Percentiles rank a stretch among this genome's conserved stretches.
phyloP scores from a whole-genome alignment of 2,797 vertebrate species.

The Bradypodion pumilum region DNA sequence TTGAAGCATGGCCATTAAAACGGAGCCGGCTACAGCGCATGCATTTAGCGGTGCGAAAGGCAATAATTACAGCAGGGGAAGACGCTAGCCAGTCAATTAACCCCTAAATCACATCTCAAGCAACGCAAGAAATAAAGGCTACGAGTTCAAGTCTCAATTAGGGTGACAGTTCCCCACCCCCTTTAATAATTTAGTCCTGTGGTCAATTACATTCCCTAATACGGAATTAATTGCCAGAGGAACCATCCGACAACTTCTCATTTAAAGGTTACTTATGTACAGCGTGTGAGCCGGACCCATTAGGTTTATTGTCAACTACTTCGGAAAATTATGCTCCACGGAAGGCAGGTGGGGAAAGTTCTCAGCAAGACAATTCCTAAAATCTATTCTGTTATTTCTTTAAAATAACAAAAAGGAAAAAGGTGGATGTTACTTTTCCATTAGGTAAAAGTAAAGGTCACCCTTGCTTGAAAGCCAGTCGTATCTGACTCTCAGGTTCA shows the following conservation, averaged over 20 bases:
- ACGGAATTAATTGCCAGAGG: conserved; percentile 60
- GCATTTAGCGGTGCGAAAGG: conserved; percentile 44
- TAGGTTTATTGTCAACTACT: conserved; percentile 13
- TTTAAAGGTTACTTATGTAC: conserved; percentile 47
- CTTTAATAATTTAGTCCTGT: conserved; percentile 57
- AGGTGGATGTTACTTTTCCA: too few relatives aligned
- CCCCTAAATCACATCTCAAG: conserved; percentile 59
- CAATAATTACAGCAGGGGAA: conserved; percentile 67
- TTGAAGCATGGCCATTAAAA: conserved; percentile 42
- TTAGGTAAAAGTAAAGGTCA: too few relatives aligned
- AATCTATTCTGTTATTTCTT: neutral
- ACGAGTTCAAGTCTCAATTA: conserved; percentile 61
- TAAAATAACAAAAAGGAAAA: too few relatives aligned
- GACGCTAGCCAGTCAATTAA: conserved; percentile 66
- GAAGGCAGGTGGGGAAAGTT: neutral
- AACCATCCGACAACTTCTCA: conserved; percentile 47
- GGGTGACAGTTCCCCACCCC: conserved; percentile 45
- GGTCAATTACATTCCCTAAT: conserved; percentile 59
- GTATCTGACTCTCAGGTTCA: too few relatives aligned
- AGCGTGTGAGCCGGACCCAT: conserved; percentile 18
- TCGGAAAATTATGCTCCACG: neutral
- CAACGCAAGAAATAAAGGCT: conserved; percentile 61
- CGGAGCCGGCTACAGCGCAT: conserved; percentile 13
- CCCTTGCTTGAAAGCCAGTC: too few relatives aligned
- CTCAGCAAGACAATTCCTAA: neutral